These are phyloP conservation scores for Panagrolaimus sp. DNA, from an alignment of 1,140 invertebrate genomes.

Conservation along the genomic window DNA sequence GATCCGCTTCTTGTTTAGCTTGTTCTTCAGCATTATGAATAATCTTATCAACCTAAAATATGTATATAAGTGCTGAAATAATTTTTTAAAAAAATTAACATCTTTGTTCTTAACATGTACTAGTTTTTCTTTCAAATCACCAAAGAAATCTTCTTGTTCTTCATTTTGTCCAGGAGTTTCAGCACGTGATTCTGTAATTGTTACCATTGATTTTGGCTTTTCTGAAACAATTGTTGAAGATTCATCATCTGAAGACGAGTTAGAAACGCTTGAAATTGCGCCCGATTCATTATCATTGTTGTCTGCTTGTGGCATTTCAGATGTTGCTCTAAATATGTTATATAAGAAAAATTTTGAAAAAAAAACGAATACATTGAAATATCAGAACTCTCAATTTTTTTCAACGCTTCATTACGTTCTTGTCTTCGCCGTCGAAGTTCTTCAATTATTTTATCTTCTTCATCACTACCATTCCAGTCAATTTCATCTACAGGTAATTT, in stretches of 20 bases:
- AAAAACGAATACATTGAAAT: neutral
- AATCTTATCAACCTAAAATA: slow-evolving; percentile 27
- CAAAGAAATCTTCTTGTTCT: slow-evolving; percentile 41
- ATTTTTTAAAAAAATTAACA: slow-evolving; percentile 10
- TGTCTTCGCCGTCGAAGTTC: slow-evolving; percentile 17
- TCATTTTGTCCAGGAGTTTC: slow-evolving; percentile 17
- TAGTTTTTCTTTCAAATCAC: slow-evolving; percentile 49
- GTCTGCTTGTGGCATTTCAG: neutral
- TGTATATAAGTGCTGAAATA: neutral
- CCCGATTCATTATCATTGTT: slow-evolving; percentile 12
- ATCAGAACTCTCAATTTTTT: slow-evolving; percentile 24
- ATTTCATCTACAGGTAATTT: neutral
- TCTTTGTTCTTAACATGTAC: slow-evolving; percentile 39
- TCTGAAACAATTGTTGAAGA: slow-evolving; percentile 13
- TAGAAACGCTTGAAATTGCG: slow-evolving; percentile 2
- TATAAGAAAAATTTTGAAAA: slow-evolving; percentile 13
- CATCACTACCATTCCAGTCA: slow-evolving; percentile 17
- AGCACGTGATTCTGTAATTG: slow-evolving; percentile 16
- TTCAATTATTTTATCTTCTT: slow-evolving; percentile 23
- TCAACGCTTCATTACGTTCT: slow-evolving; percentile 22
- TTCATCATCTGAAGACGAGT: slow-evolving; percentile 14
- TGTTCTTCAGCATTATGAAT: slow-evolving; percentile 35
- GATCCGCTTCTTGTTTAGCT: slow-evolving; percentile 22
- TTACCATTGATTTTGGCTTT: slow-evolving; percentile 12
- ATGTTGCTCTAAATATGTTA: slow-evolving; percentile 14